Percentiles rank a stretch among this genome's conserved stretches.
Conservation (phyloP, 35 echinoderm and acorn worm species). For the Stichopus chloronotus region DNA sequence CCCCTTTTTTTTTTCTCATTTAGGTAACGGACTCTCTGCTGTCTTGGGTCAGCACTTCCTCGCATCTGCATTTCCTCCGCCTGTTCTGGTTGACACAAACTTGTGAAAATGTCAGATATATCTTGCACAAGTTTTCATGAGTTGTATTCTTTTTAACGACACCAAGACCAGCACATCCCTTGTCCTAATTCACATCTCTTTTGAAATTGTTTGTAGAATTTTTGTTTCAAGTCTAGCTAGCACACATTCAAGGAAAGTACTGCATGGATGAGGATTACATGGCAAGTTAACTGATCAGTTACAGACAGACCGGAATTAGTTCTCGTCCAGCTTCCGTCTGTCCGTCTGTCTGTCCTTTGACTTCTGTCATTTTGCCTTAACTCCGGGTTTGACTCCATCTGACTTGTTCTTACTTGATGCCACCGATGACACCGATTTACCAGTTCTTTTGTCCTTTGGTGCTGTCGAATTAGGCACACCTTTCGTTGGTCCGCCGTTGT, state of each 20-base stretch:
- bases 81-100: background rate
- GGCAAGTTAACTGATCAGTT: background rate
- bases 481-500: constrained; percentile 16
- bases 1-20: background rate
- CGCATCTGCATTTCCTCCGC: background rate
- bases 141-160: background rate
- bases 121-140: no score
- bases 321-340: background rate
- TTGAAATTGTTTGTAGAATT: background rate
- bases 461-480: background rate
- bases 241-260: constrained; percentile 16
- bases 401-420: constrained; percentile 11
- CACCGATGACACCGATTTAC: constrained; percentile 5
- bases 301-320: background rate
- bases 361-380: constrained; percentile 37
- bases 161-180: background rate
- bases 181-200: background rate
- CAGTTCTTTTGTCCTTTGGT: constrained; percentile 32
- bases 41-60: background rate
- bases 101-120: no score
- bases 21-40: background rate
- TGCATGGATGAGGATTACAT: background rate
- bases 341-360: background rate
- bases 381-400: constrained; percentile 19
- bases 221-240: background rate